Evolutionary conservation across 2,113 vertebrate genomes (phyloP).

Genomic region (Xenopus tropicalis): DNA sequence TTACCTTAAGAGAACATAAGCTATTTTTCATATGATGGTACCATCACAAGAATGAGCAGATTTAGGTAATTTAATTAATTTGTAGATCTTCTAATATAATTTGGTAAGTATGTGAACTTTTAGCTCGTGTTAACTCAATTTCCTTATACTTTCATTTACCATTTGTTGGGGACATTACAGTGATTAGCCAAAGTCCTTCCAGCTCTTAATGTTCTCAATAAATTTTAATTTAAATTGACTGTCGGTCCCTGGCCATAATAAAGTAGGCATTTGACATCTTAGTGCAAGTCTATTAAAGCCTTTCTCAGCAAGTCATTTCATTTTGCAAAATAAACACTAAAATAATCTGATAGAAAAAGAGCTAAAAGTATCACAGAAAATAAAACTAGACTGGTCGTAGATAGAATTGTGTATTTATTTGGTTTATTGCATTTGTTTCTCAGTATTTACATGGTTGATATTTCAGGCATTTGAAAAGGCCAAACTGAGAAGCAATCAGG

Average conservation of each 20-base stretch:
- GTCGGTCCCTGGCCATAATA: constrained; percentile 72
- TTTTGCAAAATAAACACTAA: constrained; percentile 49
- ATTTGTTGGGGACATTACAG: constrained; percentile 77
- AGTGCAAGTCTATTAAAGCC: constrained; percentile 51
- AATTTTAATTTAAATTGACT: constrained; percentile 79
- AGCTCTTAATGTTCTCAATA: constrained; percentile 75
- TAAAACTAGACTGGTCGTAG: too few relatives aligned
- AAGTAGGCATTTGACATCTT: constrained; percentile 71
- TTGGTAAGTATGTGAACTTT: constrained; percentile 76
- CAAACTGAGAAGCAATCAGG: too few relatives aligned
- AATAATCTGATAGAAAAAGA: constrained; percentile 19
- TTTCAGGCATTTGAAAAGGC: too few relatives aligned
- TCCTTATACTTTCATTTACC: constrained; percentile 78
- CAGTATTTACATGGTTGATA: too few relatives aligned
- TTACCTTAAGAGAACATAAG: constrained; percentile 41
- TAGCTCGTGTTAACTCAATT: constrained; percentile 78
- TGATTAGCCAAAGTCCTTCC: constrained; percentile 75
- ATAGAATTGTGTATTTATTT: too few relatives aligned
- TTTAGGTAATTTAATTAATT: constrained; percentile 76
- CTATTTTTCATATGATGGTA: constrained; percentile 54
- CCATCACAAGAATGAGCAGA: constrained; percentile 62
- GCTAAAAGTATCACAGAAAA: too few relatives aligned
- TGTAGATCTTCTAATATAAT: constrained; percentile 70
- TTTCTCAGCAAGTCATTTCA: constrained; percentile 46
- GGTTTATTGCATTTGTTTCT: too few relatives aligned